These are phyloP conservation scores for Lordiphosa fenestrarum DNA, from an alignment of 2,888 invertebrate species.

Conservation along the genomic window DNA sequence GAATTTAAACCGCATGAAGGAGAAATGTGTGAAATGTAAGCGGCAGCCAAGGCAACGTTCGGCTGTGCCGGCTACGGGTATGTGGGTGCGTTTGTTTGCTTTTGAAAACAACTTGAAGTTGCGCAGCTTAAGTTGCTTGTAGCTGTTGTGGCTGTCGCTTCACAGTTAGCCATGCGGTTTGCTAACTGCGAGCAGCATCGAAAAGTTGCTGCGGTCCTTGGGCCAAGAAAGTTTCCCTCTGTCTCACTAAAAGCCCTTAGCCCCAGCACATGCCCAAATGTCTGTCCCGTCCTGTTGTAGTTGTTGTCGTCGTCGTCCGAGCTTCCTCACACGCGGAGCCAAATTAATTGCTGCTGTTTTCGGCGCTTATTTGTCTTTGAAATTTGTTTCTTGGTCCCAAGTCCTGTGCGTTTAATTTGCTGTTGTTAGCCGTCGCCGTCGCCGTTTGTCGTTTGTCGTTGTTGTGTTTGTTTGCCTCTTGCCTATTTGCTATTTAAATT, in stretches of 20 bases:
- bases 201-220: slow-evolving; percentile 59
- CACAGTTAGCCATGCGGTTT: slow-evolving; percentile 71
- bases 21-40: slow-evolving; percentile 64
- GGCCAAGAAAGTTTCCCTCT: slow-evolving; percentile 55
- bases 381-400: slow-evolving; percentile 63
- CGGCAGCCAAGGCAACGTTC: slow-evolving; percentile 11
- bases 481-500: slow-evolving; percentile 75
- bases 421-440: slow-evolving; percentile 22
- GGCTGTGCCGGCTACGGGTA: slow-evolving; percentile 2
- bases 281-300: neutral
- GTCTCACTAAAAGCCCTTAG: slow-evolving; percentile 52
- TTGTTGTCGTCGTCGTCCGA: slow-evolving; percentile 1
- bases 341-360: slow-evolving; percentile 75
- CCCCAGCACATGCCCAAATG: slow-evolving; percentile 3
- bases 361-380: slow-evolving; percentile 76
- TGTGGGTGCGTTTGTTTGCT: slow-evolving; percentile 58
- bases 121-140: slow-evolving; percentile 67
- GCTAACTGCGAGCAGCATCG: slow-evolving; percentile 45
- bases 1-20: slow-evolving; percentile 70
- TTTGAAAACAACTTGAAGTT: slow-evolving; percentile 63
- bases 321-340: slow-evolving; percentile 52
- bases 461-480: slow-evolving; percentile 53
- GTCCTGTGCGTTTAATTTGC: slow-evolving; percentile 52
- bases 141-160: slow-evolving; percentile 62
- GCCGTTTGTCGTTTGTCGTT: slow-evolving; percentile 19